phyloP scores from a whole-genome alignment of 2,888 invertebrate species.

The Erebia aethiops region DNA sequence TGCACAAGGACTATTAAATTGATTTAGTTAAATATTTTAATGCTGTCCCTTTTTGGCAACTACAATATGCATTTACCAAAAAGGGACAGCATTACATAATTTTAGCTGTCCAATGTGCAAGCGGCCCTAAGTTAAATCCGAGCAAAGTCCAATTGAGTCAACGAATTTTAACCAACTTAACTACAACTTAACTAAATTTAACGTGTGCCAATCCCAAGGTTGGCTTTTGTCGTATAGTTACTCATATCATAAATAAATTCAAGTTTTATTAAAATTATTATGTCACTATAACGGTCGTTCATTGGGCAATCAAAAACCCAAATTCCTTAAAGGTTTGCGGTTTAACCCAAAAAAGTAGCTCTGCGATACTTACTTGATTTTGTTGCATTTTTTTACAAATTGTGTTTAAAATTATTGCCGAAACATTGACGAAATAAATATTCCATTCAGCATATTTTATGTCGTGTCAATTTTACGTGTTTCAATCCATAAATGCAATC shows the following conservation, averaged over 20 bases:
- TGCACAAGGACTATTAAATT: too few species aligned
- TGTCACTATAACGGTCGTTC: not conserved
- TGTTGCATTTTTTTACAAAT: not conserved
- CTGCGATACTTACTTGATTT: not conserved
- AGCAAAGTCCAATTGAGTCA: too few species aligned
- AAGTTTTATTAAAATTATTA: not conserved
- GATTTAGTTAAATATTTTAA: too few species aligned
- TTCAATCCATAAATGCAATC: not conserved
- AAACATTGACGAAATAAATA: not conserved
- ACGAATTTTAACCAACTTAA: too few species aligned
- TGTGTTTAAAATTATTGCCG: not conserved
- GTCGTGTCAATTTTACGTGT: not conserved
- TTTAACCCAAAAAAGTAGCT: not conserved
- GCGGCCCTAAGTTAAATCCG: too few species aligned
- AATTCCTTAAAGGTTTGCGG: slow-evolving; percentile 8
- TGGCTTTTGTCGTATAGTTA: too few species aligned
- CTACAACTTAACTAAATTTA: too few species aligned
- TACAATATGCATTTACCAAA: too few species aligned
- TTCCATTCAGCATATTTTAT: not conserved
- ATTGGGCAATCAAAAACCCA: slow-evolving; percentile 12
- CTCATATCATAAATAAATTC: not conserved
- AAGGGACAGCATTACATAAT: too few species aligned
- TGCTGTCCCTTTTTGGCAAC: too few species aligned
- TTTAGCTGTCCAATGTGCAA: too few species aligned
- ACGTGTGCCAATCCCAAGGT: too few species aligned